Conservation (phyloP, 2,113 vertebrate species). For the Caranx melampygus region DNA sequence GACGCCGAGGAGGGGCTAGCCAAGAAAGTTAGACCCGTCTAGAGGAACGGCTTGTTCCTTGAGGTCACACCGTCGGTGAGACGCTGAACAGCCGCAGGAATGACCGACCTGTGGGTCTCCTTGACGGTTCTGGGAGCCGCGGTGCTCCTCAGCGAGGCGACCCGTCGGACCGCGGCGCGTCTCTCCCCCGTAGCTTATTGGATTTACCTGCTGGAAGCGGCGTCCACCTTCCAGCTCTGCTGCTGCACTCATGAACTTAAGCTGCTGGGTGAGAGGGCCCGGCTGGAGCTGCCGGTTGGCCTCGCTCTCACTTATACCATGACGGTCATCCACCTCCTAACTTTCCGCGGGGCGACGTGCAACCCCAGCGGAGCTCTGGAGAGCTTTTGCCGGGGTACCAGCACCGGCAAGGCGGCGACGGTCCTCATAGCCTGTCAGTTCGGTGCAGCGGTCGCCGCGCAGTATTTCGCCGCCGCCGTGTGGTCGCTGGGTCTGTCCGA, state of each 20-base stretch:
- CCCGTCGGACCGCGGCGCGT: constrained; percentile 44
- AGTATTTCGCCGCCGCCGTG: constrained; percentile 62
- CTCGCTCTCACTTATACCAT: constrained; percentile 84
- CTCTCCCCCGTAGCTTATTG: background rate
- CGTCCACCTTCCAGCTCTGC: constrained; percentile 90
- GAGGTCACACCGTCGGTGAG: background rate
- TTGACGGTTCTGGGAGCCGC: constrained; percentile 39
- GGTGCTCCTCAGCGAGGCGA: constrained; percentile 72
- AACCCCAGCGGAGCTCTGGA: constrained; percentile 85
- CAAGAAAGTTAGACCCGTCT: background rate
- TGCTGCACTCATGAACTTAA: constrained; percentile 87
- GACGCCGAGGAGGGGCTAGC: background rate
- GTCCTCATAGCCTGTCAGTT: constrained; percentile 81
- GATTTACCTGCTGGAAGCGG: constrained; percentile 78
- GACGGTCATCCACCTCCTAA: constrained; percentile 84
- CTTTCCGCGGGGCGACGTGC: constrained; percentile 81
- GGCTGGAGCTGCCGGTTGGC: constrained; percentile 62
- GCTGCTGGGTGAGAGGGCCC: constrained; percentile 74
- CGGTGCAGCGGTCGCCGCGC: constrained; percentile 78
- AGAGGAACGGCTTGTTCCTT: background rate
- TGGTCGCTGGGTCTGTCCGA: constrained; percentile 85
- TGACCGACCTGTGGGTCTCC: constrained; percentile 66
- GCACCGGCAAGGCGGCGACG: constrained; percentile 29
- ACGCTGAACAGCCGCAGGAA: background rate
- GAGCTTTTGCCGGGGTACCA: constrained; percentile 67